Evolutionary conservation across 2,797 vertebrate species (phyloP), one percentile per base, ranked within the genome.

Genomic region (Anableps anableps): DNA sequence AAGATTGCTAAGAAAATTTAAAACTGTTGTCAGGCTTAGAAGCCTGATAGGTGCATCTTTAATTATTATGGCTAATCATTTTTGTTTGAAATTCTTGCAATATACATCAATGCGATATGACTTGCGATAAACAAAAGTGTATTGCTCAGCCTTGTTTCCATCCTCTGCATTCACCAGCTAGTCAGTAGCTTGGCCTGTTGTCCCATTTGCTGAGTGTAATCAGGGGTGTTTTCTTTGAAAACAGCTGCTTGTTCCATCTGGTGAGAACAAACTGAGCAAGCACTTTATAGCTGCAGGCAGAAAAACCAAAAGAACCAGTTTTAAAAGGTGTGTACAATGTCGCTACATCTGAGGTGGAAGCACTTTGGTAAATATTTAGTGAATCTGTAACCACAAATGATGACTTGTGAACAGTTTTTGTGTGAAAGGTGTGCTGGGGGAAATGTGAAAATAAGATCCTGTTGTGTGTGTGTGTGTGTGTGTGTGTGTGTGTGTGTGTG

Each of bases 161-260:
- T n/a, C 6, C 31, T 10, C 31, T 21, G 60, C 14, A 31, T 41
- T 60, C 21, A 74, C 21, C 19, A 64, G 71, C 64, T 55, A 51
- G 70, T 23, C 16, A 10, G 1, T n/a, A 64, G 36, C 36, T 50
- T 29, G 21, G 29, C 34, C 13, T 58, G 66, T 13, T 74, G 43
- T 34, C 5, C 38, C 31, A 38, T 79, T 77, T 45, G 2, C 31
- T 51, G 58, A 34, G 72, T 36, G 17, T 10, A 64, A 64, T 64
- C 31, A 3, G 60, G n/a, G 17, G 8, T 29, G 0, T 74, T 75
- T 31, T 0, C 7, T 76, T 43, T 72, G 26, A 38, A 64, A 75
- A 36, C 58, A 68, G n/a, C 41, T 77, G 34, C 13, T 62, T n/a
- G 62, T 78, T 66, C 13, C 29, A 43, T 31, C 76, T 68, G 45